Base-by-base conservation (phyloP, 2,113 vertebrate genomes). In the Tetrax tetrax region DNA sequence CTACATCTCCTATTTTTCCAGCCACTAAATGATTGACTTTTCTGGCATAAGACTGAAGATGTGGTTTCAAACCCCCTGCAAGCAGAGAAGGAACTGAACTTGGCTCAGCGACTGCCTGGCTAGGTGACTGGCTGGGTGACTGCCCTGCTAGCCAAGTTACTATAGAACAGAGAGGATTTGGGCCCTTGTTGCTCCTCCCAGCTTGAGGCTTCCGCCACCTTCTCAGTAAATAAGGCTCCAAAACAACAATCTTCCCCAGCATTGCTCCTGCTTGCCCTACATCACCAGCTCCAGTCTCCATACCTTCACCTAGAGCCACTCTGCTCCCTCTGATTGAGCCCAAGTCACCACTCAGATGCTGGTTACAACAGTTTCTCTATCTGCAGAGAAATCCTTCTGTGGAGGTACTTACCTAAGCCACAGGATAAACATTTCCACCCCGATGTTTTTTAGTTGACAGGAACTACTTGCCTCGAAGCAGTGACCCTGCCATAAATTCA, bases 271-370 rank as follows among this genome's bases (percentile, higher is more conserved):
- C 43, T 16, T 50, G 4, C 38, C 43, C 37, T 3, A 8, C 33
- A 27, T 9, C 65, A 89, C 50, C n/a, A 83, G 19, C 41, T 89
- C 50, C 47, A 61, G 0, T 0, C 9, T n/a, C 6, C 10, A 41
- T 66, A 28, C 25, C 93, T 57, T 74, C 6, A 1, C 7, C 27
- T 60, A 43, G 37, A 1, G 2, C 10, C 7, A 12, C 22, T 14
- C 4, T 1, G 29, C 7, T 90, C n/a, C 28, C 37, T 35, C 18
- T 54, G 21, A 28, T 43, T 35, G 33, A 51, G 18, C 25, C 15
- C 47, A 71, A 70, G 35, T 2, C 77, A 71, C 12, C 22, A 37
- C 6, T 14, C 7, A 3, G n/a, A 14, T 29, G 12, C 25, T 24
- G 33, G 3, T 29, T 85, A 19, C 43, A 59, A 8, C 2, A 63